Evolutionary conservation across 2,888 invertebrate genomes (phyloP).

Genomic region (Pachydiplax longipennis): DNA sequence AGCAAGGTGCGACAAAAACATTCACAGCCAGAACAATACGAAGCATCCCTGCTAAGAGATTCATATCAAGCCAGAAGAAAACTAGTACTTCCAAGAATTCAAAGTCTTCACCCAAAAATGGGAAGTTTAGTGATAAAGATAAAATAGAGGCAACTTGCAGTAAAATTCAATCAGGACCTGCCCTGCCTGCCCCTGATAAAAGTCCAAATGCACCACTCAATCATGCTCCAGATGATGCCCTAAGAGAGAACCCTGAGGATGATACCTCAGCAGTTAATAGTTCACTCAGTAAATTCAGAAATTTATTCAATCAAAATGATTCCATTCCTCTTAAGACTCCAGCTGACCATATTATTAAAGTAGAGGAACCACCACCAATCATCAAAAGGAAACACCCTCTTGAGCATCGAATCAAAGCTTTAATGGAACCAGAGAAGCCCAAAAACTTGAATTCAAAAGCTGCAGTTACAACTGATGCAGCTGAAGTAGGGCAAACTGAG

Average conservation of each 20-base stretch:
- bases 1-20: slow-evolving; percentile 55
- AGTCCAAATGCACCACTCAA: not conserved
- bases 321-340: not conserved
- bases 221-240: not conserved
- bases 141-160: not conserved
- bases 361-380: not conserved
- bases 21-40: slow-evolving; percentile 56
- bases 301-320: not conserved
- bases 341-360: not conserved
- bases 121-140: not conserved
- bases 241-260: not conserved
- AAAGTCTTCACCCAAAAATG: not conserved
- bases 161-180: not conserved
- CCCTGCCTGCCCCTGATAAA: too few species aligned
- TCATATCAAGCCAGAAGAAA: slow-evolving; percentile 65
- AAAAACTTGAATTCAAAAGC: not conserved
- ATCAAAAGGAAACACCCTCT: not conserved
- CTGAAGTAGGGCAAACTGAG: not conserved
- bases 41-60: slow-evolving; percentile 68
- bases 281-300: not conserved
- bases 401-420: not conserved
- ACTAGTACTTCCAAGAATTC: not conserved
- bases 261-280: not conserved
- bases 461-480: not conserved
- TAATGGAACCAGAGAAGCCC: not conserved